Evolutionary conservation across 1,140 invertebrate genomes (phyloP).

Genomic region (Akabosia matsudoensis): DNA sequence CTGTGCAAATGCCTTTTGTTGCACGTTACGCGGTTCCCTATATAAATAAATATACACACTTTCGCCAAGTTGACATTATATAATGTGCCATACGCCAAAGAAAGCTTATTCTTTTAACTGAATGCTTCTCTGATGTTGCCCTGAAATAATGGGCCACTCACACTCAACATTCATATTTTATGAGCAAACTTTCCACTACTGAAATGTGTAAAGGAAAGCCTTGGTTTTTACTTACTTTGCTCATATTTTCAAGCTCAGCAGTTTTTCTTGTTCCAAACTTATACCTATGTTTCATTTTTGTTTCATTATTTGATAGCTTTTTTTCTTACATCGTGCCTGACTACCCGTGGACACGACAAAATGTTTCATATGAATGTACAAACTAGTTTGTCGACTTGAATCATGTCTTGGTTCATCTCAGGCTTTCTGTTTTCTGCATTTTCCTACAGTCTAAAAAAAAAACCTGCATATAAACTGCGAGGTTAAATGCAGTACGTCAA

Average conservation of each 20-base stretch:
- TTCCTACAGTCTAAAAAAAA: too few relatives aligned
- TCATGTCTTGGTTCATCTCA: too few relatives aligned
- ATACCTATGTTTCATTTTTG: background rate
- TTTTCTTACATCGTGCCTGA: slow-evolving; percentile 1
- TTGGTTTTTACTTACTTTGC: background rate
- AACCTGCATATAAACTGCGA: too few relatives aligned
- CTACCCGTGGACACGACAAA: slow-evolving; percentile 20
- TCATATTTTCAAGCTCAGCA: background rate
- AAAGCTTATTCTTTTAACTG: too few relatives aligned
- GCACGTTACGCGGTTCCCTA: too few relatives aligned
- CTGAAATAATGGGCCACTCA: slow-evolving; percentile 23
- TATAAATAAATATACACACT: too few relatives aligned
- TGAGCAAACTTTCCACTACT: slow-evolving; percentile 20
- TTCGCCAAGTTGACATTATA: too few relatives aligned
- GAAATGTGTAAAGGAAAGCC: slow-evolving; percentile 6
- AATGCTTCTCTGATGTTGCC: background rate
- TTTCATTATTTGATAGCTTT: background rate
- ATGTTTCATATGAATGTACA: background rate
- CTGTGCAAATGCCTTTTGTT: too few relatives aligned
- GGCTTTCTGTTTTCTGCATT: too few relatives aligned
- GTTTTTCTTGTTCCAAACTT: background rate
- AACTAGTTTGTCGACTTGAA: too few relatives aligned
- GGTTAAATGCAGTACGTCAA: slow-evolving; percentile 8
- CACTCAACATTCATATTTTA: slow-evolving; percentile 24
- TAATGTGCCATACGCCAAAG: too few relatives aligned